Conservation (phyloP, 2,113 vertebrate genomes). For the human (Homo sapiens) region DNA sequence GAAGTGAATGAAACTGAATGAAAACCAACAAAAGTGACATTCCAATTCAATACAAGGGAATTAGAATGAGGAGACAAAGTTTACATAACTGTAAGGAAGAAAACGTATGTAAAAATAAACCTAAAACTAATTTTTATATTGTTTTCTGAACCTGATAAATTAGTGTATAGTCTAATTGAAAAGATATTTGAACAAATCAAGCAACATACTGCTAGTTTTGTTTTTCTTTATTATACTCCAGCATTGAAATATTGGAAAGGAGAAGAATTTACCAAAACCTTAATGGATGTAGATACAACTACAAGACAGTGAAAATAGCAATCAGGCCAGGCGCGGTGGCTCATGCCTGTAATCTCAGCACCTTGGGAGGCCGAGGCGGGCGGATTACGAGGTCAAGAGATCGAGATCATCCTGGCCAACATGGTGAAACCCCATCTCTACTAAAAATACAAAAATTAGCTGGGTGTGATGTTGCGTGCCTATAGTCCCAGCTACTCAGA, state of each 20-base stretch:
- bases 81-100: background rate
- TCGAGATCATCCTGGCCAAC: too few species aligned
- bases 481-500: too few species aligned
- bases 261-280: constrained; percentile 11
- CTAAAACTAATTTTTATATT: background rate
- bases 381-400: too few species aligned
- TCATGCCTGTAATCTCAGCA: too few species aligned
- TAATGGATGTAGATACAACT: background rate
- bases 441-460: too few species aligned
- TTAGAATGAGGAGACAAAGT: constrained; percentile 22
- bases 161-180: background rate
- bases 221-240: background rate
- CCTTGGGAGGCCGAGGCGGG: too few species aligned
- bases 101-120: background rate
- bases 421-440: too few species aligned
- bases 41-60: background rate
- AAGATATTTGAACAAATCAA: constrained; percentile 13
- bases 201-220: background rate
- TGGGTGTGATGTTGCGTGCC: too few species aligned
- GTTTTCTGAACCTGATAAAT: background rate
- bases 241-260: background rate
- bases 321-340: too few species aligned
- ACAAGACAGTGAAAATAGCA: background rate
- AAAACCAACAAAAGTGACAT: background rate
- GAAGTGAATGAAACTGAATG: background rate